These are phyloP conservation scores for Ammodytes marinus DNA, from an alignment of 2,113 vertebrate species.

Conservation along the genomic window DNA sequence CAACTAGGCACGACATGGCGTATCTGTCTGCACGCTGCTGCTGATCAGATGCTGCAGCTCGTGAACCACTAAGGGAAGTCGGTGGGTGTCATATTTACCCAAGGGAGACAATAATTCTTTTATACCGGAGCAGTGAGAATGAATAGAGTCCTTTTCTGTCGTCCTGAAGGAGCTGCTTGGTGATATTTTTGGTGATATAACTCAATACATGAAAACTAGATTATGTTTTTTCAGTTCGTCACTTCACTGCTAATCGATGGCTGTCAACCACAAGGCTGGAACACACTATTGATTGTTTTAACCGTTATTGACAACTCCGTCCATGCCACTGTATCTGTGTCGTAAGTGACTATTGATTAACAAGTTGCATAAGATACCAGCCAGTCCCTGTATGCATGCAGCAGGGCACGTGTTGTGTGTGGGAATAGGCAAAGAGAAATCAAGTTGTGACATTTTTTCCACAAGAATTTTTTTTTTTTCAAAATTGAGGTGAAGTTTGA, in stretches of 20 bases:
- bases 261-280: not conserved
- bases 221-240: not conserved
- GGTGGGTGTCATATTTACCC: slow-evolving; percentile 58
- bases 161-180: not conserved
- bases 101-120: slow-evolving; percentile 44
- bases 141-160: slow-evolving; percentile 23
- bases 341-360: slow-evolving; percentile 40
- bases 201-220: no score
- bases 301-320: not conserved
- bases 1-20: not conserved
- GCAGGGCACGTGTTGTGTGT: not conserved
- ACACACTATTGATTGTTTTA: slow-evolving; percentile 51
- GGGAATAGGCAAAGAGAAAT: no score
- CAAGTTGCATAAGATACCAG: slow-evolving; percentile 23
- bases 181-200: not conserved
- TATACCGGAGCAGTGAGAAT: slow-evolving; percentile 3
- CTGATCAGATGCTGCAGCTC: slow-evolving; percentile 21
- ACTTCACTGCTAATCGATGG: not conserved
- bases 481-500: slow-evolving; percentile 39
- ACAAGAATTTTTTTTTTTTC: not conserved
- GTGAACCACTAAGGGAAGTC: slow-evolving; percentile 58
- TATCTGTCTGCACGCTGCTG: slow-evolving; percentile 10
- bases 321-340: slow-evolving; percentile 7
- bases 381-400: not conserved
- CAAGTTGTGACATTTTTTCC: slow-evolving; percentile 41